Evolutionary conservation across 2,888 invertebrate genomes (phyloP).

Genomic region (Lasiommata megera): DNA sequence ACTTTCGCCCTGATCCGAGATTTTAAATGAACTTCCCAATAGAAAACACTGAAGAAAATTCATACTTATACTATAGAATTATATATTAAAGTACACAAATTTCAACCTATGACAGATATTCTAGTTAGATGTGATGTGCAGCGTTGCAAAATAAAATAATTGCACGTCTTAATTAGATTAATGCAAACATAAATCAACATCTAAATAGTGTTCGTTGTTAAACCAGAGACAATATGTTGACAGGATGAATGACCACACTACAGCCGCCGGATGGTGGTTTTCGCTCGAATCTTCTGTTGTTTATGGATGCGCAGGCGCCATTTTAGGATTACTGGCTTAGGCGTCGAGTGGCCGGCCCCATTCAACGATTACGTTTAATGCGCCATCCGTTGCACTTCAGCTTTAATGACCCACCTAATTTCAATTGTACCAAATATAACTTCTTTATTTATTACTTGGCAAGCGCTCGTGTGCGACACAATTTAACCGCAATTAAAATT

Average conservation of each 20-base stretch:
- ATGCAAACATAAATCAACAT: slow-evolving; percentile 70
- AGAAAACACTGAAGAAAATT: neutral
- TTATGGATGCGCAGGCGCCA: slow-evolving; percentile 71
- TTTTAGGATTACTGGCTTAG: slow-evolving; percentile 74
- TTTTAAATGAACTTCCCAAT: neutral
- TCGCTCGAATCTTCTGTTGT: slow-evolving; percentile 73
- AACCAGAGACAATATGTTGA: slow-evolving; percentile 76
- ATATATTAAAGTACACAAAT: too few species aligned
- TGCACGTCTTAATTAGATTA: slow-evolving; percentile 74
- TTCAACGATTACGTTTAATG: slow-evolving; percentile 72
- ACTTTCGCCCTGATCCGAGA: slow-evolving; percentile 23
- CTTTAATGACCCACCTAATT: slow-evolving; percentile 77
- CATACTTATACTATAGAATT: too few species aligned
- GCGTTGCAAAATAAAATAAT: slow-evolving; percentile 57
- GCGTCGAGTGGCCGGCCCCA: slow-evolving; percentile 72
- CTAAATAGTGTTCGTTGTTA: slow-evolving; percentile 74
- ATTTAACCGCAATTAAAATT: slow-evolving; percentile 74
- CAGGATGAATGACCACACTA: slow-evolving; percentile 75
- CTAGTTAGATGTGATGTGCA: slow-evolving; percentile 15
- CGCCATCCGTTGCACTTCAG: slow-evolving; percentile 57
- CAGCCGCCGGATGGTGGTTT: slow-evolving; percentile 71
- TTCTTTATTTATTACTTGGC: slow-evolving; percentile 76
- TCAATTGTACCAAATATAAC: slow-evolving; percentile 80
- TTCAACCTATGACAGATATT: slow-evolving; percentile 11
- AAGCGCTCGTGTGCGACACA: slow-evolving; percentile 59